Evolutionary conservation across 2,113 vertebrate genomes (phyloP), one percentile per base, ranked within the genome.

Genomic region (Oreocharis arfaki): DNA sequence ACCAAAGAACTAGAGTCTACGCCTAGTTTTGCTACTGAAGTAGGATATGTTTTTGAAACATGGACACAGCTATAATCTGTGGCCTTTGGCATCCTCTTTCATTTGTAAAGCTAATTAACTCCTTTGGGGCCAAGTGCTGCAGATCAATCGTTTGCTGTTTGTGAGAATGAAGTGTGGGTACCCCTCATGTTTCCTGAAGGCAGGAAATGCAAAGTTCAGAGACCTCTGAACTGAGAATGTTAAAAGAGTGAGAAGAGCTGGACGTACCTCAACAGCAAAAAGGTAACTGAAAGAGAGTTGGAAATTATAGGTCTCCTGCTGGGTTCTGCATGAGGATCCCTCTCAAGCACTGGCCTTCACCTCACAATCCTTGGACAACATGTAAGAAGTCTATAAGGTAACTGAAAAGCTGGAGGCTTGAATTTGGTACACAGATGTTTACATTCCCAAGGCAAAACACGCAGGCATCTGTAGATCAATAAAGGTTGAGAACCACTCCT

Each of bases 1-100:
- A 86, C 96, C 94, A 97, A 97, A 97, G 96, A 96, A 93, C 89
- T 87, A 92, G 90, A 93, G 94, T 96, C 93, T 97, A 90, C 24
- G 91, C 96, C 84, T 96, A 96, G 93, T 96, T 90, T 96, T 97
- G 86, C 93, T 97, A 1, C 69, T 37, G 21, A 53, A 89, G 68
- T 71, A 97, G 95, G 83, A 3, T 76, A 21, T 13, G 33, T 5
- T 89, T 90, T 75, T 91, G 80, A 88, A 90, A 41, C 1, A 11
- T 0, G 47, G 67, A 77, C 46, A 63, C 42, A 52, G 83, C 35
- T 92, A 5, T 70, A 27, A 77, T 55, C 16, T 69, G 83, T 75
- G 28, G 50, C 68, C 64, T 86, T 42, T 77, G 86, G 63, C 83
- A 83, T 90, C 83, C 42, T 83, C 22, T 80, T 88, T 33, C 6